Evolutionary conservation across 2,888 invertebrate species (phyloP).

Genomic region (Conus canariensis): DNA sequence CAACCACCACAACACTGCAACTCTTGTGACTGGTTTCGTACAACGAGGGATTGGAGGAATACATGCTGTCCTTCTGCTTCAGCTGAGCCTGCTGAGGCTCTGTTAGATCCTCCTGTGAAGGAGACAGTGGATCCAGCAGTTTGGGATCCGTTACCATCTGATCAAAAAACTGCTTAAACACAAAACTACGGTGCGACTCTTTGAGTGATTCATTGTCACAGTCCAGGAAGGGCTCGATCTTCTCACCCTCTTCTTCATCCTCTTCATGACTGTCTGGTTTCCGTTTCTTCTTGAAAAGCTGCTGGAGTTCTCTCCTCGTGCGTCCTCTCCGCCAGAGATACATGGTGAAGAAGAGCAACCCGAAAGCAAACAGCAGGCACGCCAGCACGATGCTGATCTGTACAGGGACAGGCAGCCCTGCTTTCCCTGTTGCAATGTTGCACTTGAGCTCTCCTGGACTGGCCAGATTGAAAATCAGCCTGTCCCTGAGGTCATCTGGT

Average conservation of each 20-base stretch:
- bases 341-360: constrained; percentile 57
- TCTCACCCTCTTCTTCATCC: constrained; percentile 56
- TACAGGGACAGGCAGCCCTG: constrained; percentile 47
- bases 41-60: constrained; percentile 54
- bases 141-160: constrained; percentile 65
- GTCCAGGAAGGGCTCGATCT: constrained; percentile 59
- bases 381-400: constrained; percentile 54
- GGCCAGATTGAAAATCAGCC: constrained; percentile 53
- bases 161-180: constrained; percentile 69
- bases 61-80: constrained; percentile 52
- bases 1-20: constrained; percentile 46
- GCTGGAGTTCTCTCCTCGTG: constrained; percentile 53
- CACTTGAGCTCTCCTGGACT: constrained; percentile 52
- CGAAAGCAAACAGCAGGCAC: constrained; percentile 56
- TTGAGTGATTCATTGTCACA: constrained; percentile 66
- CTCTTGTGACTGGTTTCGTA: constrained; percentile 52
- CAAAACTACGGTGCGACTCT: constrained; percentile 72
- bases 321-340: constrained; percentile 59
- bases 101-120: constrained; percentile 24
- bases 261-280: constrained; percentile 56
- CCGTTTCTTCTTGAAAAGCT: constrained; percentile 44
- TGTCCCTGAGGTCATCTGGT: constrained; percentile 53
- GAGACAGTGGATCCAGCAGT: constrained; percentile 41
- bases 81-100: constrained; percentile 23
- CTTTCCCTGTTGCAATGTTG: constrained; percentile 47